These are phyloP conservation scores for Hyperoplus lanceolatus DNA, from an alignment of 2,797 vertebrate genomes.

Conservation along the genomic window DNA sequence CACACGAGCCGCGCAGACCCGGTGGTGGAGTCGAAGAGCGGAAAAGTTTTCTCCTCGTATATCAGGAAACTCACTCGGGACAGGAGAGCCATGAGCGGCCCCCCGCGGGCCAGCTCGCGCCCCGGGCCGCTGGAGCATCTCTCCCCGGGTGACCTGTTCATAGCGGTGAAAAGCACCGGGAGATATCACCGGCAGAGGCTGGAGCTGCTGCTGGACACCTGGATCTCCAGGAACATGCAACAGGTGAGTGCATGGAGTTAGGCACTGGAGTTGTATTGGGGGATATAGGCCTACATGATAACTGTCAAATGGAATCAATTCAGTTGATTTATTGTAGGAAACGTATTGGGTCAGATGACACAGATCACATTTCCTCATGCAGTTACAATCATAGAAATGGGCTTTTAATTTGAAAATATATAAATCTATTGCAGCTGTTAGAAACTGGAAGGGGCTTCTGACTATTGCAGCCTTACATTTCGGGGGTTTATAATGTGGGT, in stretches of 20 bases:
- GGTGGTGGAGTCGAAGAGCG: conserved; percentile 10
- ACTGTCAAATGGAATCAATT: neutral
- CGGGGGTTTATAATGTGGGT: neutral
- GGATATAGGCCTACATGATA: neutral
- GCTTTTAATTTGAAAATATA: neutral
- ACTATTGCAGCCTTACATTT: neutral
- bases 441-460: neutral
- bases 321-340: neutral
- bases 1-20: conserved; percentile 42
- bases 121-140: conserved; percentile 82
- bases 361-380: neutral
- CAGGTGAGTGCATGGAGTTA: conserved; percentile 80
- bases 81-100: conserved; percentile 69
- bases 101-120: conserved; percentile 43
- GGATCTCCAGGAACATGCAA: conserved; percentile 90
- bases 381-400: neutral
- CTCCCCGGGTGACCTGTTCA: conserved; percentile 87
- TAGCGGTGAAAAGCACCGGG: conserved; percentile 93
- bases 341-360: neutral
- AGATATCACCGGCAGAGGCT: conserved; percentile 91
- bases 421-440: neutral
- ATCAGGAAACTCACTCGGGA: conserved; percentile 86
- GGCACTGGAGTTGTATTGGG: no score
- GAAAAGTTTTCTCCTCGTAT: conserved; percentile 85
- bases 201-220: conserved; percentile 92